A percentile compares a stretch with the other conserved stretches of the same genome.
These are phyloP conservation scores for Barbus barbus DNA, from an alignment of 2,113 vertebrate species.

Conservation along the genomic window DNA sequence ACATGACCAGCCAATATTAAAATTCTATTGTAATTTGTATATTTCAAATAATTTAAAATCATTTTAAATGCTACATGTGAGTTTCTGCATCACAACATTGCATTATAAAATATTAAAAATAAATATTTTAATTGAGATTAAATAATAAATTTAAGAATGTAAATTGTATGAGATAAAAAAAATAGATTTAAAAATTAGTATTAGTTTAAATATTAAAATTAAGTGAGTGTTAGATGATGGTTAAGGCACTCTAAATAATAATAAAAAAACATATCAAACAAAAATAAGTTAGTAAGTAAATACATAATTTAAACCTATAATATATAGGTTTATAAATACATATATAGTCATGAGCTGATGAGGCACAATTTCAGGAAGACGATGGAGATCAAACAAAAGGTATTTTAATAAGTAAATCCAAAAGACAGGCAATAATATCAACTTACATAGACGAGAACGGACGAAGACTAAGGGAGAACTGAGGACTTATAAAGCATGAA, in stretches of 20 bases:
- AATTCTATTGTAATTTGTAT: not conserved
- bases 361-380: too few relatives aligned
- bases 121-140: not conserved
- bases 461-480: too few relatives aligned
- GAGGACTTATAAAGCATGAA: too few relatives aligned
- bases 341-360: too few relatives aligned
- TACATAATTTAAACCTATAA: too few relatives aligned
- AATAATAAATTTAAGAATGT: not conserved
- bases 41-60: too few relatives aligned
- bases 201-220: not conserved
- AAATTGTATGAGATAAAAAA: not conserved
- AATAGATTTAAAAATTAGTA: not conserved
- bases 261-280: too few relatives aligned
- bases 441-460: too few relatives aligned
- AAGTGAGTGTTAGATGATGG: not conserved
- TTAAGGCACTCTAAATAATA: not conserved
- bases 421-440: too few relatives aligned
- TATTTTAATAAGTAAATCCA: too few relatives aligned
- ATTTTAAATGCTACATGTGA: not conserved
- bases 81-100: not conserved
- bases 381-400: too few relatives aligned
- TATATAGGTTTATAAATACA: too few relatives aligned
- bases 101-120: not conserved
- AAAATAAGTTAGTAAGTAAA: not conserved
- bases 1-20: not conserved